A percentile compares a stretch with the other conserved stretches of the same genome.
Conservation (phyloP, 2,797 vertebrate genomes). For the Ceyx erithaca region DNA sequence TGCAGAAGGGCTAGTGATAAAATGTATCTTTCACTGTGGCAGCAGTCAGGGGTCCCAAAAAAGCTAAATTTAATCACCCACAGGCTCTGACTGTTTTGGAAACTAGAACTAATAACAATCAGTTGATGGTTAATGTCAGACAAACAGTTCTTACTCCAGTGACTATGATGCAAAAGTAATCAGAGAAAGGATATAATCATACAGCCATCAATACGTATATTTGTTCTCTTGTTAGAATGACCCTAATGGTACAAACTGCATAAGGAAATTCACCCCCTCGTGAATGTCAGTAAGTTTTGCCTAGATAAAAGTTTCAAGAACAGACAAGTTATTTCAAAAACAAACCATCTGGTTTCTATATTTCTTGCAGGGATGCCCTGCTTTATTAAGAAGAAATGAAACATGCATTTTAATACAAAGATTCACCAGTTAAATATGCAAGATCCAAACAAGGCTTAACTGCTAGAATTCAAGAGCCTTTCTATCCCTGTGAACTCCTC, state of each 20-base stretch:
- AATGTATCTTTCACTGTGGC: not conserved
- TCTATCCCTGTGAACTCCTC: conserved; percentile 14
- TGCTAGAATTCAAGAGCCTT: conserved; percentile 31
- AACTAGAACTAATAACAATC: not conserved
- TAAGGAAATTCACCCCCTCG: not conserved
- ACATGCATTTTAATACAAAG: not conserved
- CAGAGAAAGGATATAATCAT: not conserved
- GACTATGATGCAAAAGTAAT: not conserved
- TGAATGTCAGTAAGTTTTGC: not conserved
- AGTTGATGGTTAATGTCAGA: not conserved
- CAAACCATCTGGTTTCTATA: not conserved
- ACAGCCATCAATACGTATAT: not conserved
- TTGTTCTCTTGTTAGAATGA: not conserved
- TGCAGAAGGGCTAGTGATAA: not conserved
- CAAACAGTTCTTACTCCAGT: not conserved
- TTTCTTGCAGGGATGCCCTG: not conserved
- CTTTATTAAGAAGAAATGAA: not conserved
- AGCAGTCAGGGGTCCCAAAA: not conserved
- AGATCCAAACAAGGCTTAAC: not conserved
- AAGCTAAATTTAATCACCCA: not conserved
- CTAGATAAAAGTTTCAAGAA: not conserved
- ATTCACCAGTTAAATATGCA: conserved; percentile 9
- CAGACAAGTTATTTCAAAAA: not conserved
- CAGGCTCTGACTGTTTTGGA: not conserved
- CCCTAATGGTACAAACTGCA: not conserved